Evolutionary conservation across 2,888 invertebrate species (phyloP).

Genomic region (Mimachlamys varia): DNA sequence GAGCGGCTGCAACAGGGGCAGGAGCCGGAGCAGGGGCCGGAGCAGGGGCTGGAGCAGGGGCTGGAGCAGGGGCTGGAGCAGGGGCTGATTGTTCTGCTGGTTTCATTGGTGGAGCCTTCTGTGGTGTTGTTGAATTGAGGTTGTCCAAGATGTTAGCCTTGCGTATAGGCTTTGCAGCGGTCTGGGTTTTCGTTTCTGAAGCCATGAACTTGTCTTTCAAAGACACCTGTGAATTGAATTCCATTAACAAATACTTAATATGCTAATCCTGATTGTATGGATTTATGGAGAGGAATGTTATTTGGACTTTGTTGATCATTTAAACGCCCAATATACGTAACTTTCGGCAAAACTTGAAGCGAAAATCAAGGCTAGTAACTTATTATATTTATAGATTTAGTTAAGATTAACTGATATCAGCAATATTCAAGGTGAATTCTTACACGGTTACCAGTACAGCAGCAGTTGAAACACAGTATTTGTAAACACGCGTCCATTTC

Average conservation of each 20-base stretch:
- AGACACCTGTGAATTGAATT: slow-evolving; percentile 84
- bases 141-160: slow-evolving; percentile 80
- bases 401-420: too few relatives aligned
- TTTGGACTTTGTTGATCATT: too few relatives aligned
- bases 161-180: slow-evolving; percentile 51
- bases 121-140: slow-evolving; percentile 64
- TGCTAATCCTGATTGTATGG: too few relatives aligned
- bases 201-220: slow-evolving; percentile 85
- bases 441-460: too few relatives aligned
- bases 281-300: too few relatives aligned
- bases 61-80: slow-evolving; percentile 35
- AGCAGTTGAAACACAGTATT: too few relatives aligned
- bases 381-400: too few relatives aligned
- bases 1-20: slow-evolving; percentile 44
- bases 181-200: background rate
- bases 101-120: slow-evolving; percentile 39
- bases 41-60: slow-evolving; percentile 34
- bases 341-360: too few relatives aligned
- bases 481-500: too few relatives aligned
- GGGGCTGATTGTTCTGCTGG: slow-evolving; percentile 6
- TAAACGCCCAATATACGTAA: too few relatives aligned
- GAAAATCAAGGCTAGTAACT: too few relatives aligned
- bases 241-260: background rate
- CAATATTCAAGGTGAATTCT: too few relatives aligned
- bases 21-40: slow-evolving; percentile 42